Conservation (phyloP, 2,113 vertebrate species). For the Oncorhynchus clarkii region DNA sequence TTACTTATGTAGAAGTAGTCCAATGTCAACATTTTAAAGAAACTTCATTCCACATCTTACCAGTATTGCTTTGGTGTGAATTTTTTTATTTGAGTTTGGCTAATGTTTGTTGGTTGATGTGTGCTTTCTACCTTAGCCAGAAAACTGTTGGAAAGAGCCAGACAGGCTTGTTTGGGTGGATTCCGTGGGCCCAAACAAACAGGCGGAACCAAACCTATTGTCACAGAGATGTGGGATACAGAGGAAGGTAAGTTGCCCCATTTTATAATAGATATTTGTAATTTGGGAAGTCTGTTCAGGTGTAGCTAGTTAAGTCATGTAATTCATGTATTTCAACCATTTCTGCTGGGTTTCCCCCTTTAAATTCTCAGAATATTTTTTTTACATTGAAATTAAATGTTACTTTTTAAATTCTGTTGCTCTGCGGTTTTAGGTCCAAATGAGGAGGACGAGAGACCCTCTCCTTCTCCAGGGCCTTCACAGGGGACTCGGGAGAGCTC, state of each 20-base stretch:
- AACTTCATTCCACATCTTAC: too few species aligned
- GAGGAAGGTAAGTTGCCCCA: slow-evolving; percentile 73
- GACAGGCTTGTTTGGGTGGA: slow-evolving; percentile 69
- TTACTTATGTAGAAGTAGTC: too few species aligned
- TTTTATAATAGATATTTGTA: not conserved
- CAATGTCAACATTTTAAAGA: too few species aligned
- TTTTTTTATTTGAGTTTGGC: not conserved
- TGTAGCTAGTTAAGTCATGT: too few species aligned
- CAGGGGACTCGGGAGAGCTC: slow-evolving; percentile 76
- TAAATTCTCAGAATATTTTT: not conserved
- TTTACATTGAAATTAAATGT: not conserved
- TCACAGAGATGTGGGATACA: slow-evolving; percentile 86
- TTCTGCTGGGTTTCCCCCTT: too few species aligned
- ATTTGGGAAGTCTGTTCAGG: too few species aligned
- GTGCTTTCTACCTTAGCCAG: slow-evolving; percentile 50
- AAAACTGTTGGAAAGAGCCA: slow-evolving; percentile 68
- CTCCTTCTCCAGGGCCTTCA: slow-evolving; percentile 55
- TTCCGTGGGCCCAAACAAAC: slow-evolving; percentile 67
- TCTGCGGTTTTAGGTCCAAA: slow-evolving; percentile 57
- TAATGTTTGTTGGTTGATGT: not conserved
- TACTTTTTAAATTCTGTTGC: not conserved
- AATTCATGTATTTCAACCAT: too few species aligned
- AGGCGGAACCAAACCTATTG: slow-evolving; percentile 61
- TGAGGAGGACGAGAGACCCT: slow-evolving; percentile 74
- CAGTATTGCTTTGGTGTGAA: too few species aligned